phyloP scores from a whole-genome alignment of 1,140 invertebrate genomes.

The Microplitis mediator region DNA sequence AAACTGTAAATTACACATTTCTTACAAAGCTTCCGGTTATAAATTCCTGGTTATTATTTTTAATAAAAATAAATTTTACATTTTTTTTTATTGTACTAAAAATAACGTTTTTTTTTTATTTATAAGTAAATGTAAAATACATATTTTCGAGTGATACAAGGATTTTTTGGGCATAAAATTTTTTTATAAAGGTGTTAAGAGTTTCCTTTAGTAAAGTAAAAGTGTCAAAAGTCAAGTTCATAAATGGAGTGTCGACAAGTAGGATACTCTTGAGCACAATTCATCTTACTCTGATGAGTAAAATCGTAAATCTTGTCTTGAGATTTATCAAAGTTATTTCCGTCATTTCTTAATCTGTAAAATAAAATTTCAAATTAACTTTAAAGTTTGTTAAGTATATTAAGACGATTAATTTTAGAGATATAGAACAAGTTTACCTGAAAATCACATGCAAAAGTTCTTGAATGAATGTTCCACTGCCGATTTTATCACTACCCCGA shows the following conservation, averaged over 20 bases:
- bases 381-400: neutral
- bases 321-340: constrained; percentile 62
- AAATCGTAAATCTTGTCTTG: constrained; percentile 71
- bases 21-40: no score
- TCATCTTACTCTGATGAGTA: constrained; percentile 64
- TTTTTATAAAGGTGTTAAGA: constrained; percentile 6
- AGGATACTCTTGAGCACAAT: constrained; percentile 60
- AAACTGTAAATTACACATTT: no score
- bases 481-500: constrained; percentile 61
- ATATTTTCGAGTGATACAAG: no score
- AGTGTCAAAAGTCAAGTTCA: constrained; percentile 48
- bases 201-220: neutral
- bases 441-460: constrained; percentile 74
- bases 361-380: constrained; percentile 1
- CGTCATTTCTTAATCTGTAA: constrained; percentile 50
- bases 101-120: no score
- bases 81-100: no score
- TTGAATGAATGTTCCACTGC: constrained; percentile 68
- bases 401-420: neutral
- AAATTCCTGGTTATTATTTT: no score
- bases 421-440: constrained; percentile 60
- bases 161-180: neutral
- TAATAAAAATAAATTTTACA: no score
- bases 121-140: no score
- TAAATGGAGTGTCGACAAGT: constrained; percentile 60